A percentile compares a stretch with the other conserved stretches of the same genome.
These are phyloP conservation scores for Venustoraphidia nigricollis DNA, from an alignment of 2,888 invertebrate species.

Conservation along the genomic window DNA sequence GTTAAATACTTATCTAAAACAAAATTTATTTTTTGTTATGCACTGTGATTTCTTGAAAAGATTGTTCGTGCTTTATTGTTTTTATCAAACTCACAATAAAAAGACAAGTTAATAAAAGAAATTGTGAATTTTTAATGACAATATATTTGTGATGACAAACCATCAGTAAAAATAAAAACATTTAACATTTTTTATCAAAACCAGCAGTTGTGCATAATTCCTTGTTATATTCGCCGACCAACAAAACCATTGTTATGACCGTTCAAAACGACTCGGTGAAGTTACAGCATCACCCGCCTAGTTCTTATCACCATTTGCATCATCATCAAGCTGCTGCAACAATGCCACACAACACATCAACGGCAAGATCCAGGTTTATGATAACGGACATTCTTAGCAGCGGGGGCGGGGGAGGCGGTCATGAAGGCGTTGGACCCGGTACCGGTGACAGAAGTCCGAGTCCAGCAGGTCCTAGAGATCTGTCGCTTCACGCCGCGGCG, in stretches of 20 bases:
- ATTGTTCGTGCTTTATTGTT: too few relatives aligned
- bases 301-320: neutral
- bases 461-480: slow-evolving; percentile 37
- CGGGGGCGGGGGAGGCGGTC: slow-evolving; percentile 34
- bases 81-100: too few relatives aligned
- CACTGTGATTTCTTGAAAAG: too few relatives aligned
- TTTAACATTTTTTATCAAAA: too few relatives aligned
- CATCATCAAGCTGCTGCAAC: slow-evolving; percentile 28
- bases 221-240: too few relatives aligned
- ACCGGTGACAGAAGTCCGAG: slow-evolving; percentile 39
- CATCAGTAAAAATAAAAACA: too few relatives aligned
- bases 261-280: slow-evolving; percentile 29
- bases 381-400: slow-evolving; percentile 74
- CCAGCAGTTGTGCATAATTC: too few relatives aligned
- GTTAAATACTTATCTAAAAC: too few relatives aligned
- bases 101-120: too few relatives aligned
- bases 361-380: slow-evolving; percentile 71
- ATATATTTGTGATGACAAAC: too few relatives aligned
- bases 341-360: slow-evolving; percentile 37
- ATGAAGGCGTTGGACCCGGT: slow-evolving; percentile 39
- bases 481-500: slow-evolving; percentile 29
- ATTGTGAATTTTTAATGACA: too few relatives aligned
- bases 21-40: too few relatives aligned
- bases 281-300: slow-evolving; percentile 25
- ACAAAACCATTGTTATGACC: slow-evolving; percentile 25